These are phyloP conservation scores for Lutraria lutraria DNA, from an alignment of 2,888 invertebrate species.

Conservation along the genomic window DNA sequence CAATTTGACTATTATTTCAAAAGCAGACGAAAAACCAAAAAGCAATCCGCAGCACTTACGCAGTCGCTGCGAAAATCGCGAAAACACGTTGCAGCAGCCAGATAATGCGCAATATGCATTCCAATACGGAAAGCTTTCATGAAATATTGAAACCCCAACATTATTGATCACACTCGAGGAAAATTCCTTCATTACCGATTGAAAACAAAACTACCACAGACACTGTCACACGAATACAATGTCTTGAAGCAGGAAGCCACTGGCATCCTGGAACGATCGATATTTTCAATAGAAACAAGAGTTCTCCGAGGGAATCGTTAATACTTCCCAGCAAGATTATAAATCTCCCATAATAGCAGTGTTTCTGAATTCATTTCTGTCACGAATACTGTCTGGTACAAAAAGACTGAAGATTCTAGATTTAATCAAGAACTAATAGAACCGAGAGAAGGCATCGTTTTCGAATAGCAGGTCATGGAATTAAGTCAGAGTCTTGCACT, in stretches of 20 bases:
- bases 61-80: not conserved
- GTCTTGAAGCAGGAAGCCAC: slow-evolving; percentile 8
- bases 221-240: not conserved
- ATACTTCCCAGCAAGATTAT: slow-evolving; percentile 29
- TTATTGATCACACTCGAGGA: not conserved
- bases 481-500: no score
- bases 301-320: slow-evolving; percentile 30
- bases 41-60: not conserved
- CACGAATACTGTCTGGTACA: not conserved
- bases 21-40: no score
- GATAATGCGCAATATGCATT: not conserved
- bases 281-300: slow-evolving; percentile 50
- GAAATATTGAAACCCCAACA: not conserved
- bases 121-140: not conserved
- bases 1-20: no score
- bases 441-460: not conserved
- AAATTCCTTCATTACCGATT: not conserved
- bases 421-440: slow-evolving; percentile 11
- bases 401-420: slow-evolving; percentile 2
- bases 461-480: no score
- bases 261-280: slow-evolving; percentile 27
- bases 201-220: slow-evolving; percentile 11
- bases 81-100: not conserved
- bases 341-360: slow-evolving; percentile 47
- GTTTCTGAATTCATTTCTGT: slow-evolving; percentile 23